These are phyloP conservation scores for Orius insidiosus DNA, from an alignment of 1,140 invertebrate genomes.

Conservation along the genomic window DNA sequence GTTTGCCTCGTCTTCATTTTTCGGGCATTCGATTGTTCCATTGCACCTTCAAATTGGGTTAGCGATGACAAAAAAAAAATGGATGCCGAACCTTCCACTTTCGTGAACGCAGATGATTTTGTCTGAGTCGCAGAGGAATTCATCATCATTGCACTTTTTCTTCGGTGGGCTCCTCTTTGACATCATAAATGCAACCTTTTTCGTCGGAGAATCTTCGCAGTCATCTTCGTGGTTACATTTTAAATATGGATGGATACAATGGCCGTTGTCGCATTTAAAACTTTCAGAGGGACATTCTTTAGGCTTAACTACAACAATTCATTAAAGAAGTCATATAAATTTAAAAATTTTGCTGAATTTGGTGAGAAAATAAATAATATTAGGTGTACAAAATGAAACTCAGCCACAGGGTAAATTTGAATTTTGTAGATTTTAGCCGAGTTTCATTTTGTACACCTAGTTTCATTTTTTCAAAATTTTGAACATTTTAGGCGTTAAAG, in stretches of 20 bases:
- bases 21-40: constrained; percentile 35
- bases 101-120: neutral
- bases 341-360: constrained; percentile 14
- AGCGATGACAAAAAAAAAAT: neutral
- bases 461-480: no score
- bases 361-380: neutral
- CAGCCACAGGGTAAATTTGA: no score
- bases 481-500: no score
- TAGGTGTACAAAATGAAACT: no score
- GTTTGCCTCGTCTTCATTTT: constrained; percentile 37
- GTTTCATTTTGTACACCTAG: no score
- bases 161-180: neutral
- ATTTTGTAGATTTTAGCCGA: no score
- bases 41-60: constrained; percentile 29
- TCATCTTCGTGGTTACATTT: constrained; percentile 35
- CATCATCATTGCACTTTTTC: constrained; percentile 1
- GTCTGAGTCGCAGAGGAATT: constrained; percentile 14
- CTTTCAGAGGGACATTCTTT: constrained; percentile 34
- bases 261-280: constrained; percentile 32
- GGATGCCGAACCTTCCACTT: neutral
- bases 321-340: no score
- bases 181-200: constrained; percentile 11
- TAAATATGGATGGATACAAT: constrained; percentile 32
- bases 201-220: constrained; percentile 38
- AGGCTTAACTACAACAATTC: constrained; percentile 30